Evolutionary conservation across 1,140 invertebrate species (phyloP), one percentile per base, ranked within the genome.

Genomic region (Ceratina japonica): DNA sequence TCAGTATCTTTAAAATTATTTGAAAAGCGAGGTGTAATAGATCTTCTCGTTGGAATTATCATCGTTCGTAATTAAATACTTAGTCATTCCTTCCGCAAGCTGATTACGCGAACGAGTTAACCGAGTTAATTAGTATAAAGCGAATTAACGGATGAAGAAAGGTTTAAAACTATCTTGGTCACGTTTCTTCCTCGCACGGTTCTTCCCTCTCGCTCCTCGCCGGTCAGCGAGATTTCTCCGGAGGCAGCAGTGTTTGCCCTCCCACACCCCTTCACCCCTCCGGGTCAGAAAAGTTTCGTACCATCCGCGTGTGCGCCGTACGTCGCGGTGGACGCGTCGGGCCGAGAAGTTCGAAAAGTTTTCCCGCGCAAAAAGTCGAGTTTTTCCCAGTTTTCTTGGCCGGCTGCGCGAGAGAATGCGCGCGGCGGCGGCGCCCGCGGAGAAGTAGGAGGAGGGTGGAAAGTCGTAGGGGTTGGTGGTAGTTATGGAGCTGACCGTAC

Each of bases 361-460:
- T 88, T 88, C 87, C 79, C 88, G 88, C 84, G 87, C 69, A 89
- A 88, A 88, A 88, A 89, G 81, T 79, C 77, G 65, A 81, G 77
- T 82, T 90, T 90, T 89, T 89, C 49, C 82, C 74, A 20, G 81
- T 87, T 88, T 87, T 87, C 83, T 89, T 87, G 66, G 62, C 69
- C 54, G 79, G 18, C 63, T 86, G 84, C 83, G 83, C 84, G 73
- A 82, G 68, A 82, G 80, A 68, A 54, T 80, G 84, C 73, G 84
- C 84, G 65, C 70, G 3, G 49, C 58, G 3, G 49, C 58, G 16
- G 64, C 44, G 51, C 75, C 37, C 37, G 27, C 27, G 27, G 31
- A 54, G 54, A 62, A n/a, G 37, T 44, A 85, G 84, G 83, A 85
- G 84, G 83, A 82, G 84, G 83, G 83, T 77, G 44, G 5, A 44